Evolutionary conservation across 1,140 invertebrate species (phyloP), one percentile per base, ranked within the genome.

Genomic region (Meloidogyne exigua): DNA sequence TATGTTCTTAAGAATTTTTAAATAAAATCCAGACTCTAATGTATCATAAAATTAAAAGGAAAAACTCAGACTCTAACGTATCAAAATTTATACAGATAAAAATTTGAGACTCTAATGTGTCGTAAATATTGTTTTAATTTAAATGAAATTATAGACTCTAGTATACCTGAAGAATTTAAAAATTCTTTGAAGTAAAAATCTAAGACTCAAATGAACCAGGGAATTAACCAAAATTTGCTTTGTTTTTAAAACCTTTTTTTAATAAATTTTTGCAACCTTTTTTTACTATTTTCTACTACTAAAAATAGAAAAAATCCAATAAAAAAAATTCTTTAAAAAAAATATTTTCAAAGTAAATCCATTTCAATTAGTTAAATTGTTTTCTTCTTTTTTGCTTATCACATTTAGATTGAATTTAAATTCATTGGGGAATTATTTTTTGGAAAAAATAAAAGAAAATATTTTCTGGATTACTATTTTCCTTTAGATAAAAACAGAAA

Each of bases 281-380:
- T 57, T 57, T n/a, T 57, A 57, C 49, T 57, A 57, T 57, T 57
- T 57, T 32, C 5, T 57, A 0, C 44, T 32, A 18, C 49, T n/a
- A 57, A 57, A 57, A 57, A 57, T 57, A n/a, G 18, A 3, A 57
- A 18, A 49, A 57, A 57, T 57, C 13, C 4, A 0, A 5, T 7
- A 44, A 44, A 15, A 44, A 42, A 44, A 44, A 44, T 44, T n/a
- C 49, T 9, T n/a, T 18, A 57, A 57, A n/a, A 57, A 57, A 57
- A 57, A 57, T 39, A 9, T 57, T 57, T 12, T n/a, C n/a, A n/a
- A n/a, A 57, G 49, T 57, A 18, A 57, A 57, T 57, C 49, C 49
- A 57, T 57, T 57, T 57, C 49, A 57, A 57, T 57, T 57, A 57
- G 49, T n/a, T n/a, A 57, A 57, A 57, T 57, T 57, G 49, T n/a